These are phyloP conservation scores for Helicolenus hilgendorfi DNA, from an alignment of 2,797 vertebrate species.

Conservation along the genomic window DNA sequence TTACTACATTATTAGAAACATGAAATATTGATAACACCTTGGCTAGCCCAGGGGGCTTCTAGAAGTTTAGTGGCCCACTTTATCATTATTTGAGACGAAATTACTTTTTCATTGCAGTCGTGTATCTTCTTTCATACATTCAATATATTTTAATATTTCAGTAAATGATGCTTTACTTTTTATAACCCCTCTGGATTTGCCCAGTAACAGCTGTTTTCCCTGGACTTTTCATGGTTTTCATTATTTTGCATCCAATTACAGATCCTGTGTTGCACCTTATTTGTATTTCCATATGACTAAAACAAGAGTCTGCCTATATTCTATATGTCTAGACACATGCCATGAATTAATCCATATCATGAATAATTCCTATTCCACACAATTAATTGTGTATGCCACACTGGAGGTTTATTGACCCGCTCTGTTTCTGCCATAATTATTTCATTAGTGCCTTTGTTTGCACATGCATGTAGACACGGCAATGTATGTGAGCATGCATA, in stretches of 20 bases:
- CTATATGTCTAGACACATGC: neutral
- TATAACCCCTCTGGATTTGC: neutral
- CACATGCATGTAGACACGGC: neutral
- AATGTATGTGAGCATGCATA: neutral
- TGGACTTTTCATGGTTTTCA: neutral
- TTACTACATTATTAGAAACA: slow-evolving; percentile 72
- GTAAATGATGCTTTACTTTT: slow-evolving; percentile 3
- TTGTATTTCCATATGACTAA: neutral
- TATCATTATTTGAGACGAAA: slow-evolving; percentile 35
- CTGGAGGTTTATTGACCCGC: neutral
- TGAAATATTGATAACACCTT: slow-evolving; percentile 73
- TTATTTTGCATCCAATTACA: neutral
- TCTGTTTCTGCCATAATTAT: slow-evolving; percentile 8
- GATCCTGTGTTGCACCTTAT: neutral
- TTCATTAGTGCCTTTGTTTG: neutral
- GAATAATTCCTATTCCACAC: slow-evolving; percentile 4
- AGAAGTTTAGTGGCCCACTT: slow-evolving; percentile 29
- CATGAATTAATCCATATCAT: neutral
- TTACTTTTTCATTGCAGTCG: slow-evolving; percentile 35
- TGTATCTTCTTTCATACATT: slow-evolving; percentile 37
- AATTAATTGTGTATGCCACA: slow-evolving; percentile 4
- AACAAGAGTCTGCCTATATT: neutral
- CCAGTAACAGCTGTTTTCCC: neutral
- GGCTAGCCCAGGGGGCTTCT: neutral
- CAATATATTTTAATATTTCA: slow-evolving; percentile 38